Percentiles rank a stretch among this genome's conserved stretches.
Conservation (phyloP, 2,888 invertebrate genomes). For the Patella caerulea region DNA sequence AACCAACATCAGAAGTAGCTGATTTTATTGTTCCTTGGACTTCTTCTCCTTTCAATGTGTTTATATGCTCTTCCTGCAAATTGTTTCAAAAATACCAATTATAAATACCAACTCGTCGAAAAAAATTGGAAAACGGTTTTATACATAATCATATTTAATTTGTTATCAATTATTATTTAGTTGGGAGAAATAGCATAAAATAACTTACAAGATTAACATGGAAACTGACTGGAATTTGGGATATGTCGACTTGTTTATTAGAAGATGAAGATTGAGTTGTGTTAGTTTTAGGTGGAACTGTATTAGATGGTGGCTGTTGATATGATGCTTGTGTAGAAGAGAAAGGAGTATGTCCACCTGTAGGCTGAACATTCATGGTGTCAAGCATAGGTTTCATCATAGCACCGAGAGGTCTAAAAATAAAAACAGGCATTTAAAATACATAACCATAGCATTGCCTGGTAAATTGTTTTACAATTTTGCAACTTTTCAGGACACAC, state of each 20-base stretch:
- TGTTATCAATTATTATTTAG: too few relatives aligned
- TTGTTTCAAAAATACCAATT: too few relatives aligned
- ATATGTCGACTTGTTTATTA: background rate
- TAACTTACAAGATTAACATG: background rate
- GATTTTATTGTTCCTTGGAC: constrained; percentile 4
- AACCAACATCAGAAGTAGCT: constrained; percentile 15
- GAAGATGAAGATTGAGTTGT: background rate
- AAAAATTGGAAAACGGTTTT: too few relatives aligned
- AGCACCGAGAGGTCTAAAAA: constrained; percentile 65
- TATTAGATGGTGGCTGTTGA: constrained; percentile 15
- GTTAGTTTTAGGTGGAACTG: background rate
- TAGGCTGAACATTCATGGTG: constrained; percentile 57
- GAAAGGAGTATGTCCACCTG: constrained; percentile 51
- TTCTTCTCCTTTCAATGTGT: constrained; percentile 19
- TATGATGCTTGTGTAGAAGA: constrained; percentile 5
- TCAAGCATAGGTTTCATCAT: constrained; percentile 65
- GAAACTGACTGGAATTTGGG: background rate
- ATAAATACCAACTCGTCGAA: too few relatives aligned
- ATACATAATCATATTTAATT: too few relatives aligned
- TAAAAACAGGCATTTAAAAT: constrained; percentile 10
- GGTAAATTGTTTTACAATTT: too few relatives aligned
- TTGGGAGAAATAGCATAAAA: background rate
- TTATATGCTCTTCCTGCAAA: too few relatives aligned
- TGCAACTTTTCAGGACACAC: background rate
- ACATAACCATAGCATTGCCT: too few relatives aligned